Evolutionary conservation across 2,888 invertebrate species (phyloP).

Genomic region (Troides oblongomaculatus): DNA sequence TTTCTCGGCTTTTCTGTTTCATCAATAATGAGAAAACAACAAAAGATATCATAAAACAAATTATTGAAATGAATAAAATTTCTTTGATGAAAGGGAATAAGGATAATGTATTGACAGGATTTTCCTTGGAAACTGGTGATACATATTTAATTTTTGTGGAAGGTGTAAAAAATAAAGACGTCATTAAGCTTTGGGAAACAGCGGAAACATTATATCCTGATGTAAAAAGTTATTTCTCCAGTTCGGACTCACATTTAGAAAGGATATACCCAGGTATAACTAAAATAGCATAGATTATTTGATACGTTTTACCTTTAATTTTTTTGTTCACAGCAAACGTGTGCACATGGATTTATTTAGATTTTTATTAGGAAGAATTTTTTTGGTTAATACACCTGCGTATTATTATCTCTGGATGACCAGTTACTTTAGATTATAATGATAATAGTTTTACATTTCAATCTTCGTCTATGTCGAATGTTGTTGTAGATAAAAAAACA

Average conservation of each 20-base stretch:
- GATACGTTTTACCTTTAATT: no score
- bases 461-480: no score
- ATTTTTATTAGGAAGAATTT: no score
- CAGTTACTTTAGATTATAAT: no score
- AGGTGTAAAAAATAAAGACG: conserved; percentile 57
- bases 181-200: conserved; percentile 59
- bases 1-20: conserved; percentile 58
- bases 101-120: conserved; percentile 56
- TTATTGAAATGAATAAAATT: conserved; percentile 53
- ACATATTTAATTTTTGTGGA: conserved; percentile 57
- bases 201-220: conserved; percentile 53
- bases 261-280: conserved; percentile 61
- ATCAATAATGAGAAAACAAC: conserved; percentile 42
- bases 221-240: conserved; percentile 55
- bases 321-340: no score
- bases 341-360: no score
- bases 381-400: no score
- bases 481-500: no score
- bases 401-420: no score
- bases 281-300: background rate
- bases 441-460: no score
- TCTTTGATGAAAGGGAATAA: conserved; percentile 33
- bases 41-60: conserved; percentile 43
- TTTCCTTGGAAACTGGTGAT: conserved; percentile 60
- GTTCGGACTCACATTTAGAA: conserved; percentile 49